Evolutionary conservation across 2,888 invertebrate genomes (phyloP), one percentile per base, ranked within the genome.

Genomic region (Chymomyza procnemis): DNA sequence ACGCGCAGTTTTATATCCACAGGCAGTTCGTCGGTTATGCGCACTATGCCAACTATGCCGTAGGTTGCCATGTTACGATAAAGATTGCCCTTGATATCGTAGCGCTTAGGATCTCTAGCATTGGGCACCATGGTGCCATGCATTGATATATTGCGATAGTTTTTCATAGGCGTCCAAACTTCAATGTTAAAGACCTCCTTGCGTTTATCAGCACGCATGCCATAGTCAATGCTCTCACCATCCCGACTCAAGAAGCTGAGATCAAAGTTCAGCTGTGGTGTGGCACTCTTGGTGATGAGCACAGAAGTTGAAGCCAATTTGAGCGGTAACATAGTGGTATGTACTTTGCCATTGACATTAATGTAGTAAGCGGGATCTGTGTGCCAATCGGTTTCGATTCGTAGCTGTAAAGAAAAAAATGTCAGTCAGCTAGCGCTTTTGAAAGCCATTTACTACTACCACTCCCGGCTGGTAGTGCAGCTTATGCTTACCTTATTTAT

Each of bases 401-500:
- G 80, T 1, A 90, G 69, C 90, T 90, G 52, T 1, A 14, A 55
- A 30, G n/a, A 2, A 34, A 50, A 14, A 19, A n/a, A 16, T 46
- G n/a, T n/a, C n/a, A n/a, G n/a, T n/a, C n/a, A n/a, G n/a, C n/a
- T n/a, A n/a, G n/a, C n/a, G n/a, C n/a, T n/a, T n/a, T n/a, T n/a
- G n/a, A n/a, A n/a, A n/a, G n/a, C n/a, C n/a, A n/a, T n/a, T n/a
- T n/a, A n/a, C n/a, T n/a, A n/a, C n/a, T n/a, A n/a, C n/a, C n/a
- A n/a, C n/a, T n/a, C n/a, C n/a, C n/a, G n/a, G n/a, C n/a, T n/a
- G n/a, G n/a, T n/a, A 26, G 26, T 6, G 26, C 26, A 26, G 4
- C 18, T 34, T 26, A 47, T 18, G 19, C 4, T 91, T 74, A 93
- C 93, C 85, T 92, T 93, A 75, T 92, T 93, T 41, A 92, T 88